A percentile compares a stretch with the other conserved stretches of the same genome.
Conservation (phyloP, 2,888 invertebrate genomes). For the Hemaris fuciformis region DNA sequence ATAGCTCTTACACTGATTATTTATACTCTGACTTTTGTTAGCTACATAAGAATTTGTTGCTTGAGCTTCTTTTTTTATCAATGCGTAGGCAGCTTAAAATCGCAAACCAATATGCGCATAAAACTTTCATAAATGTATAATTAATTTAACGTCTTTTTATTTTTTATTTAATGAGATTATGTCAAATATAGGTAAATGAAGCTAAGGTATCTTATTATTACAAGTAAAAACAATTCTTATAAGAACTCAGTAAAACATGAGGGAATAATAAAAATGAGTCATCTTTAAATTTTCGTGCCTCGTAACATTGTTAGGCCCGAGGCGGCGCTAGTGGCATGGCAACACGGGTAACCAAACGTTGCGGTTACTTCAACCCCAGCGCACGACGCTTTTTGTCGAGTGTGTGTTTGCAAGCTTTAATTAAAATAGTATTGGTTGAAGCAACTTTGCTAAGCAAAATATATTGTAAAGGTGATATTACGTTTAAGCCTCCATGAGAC, state of each 20-base stretch:
- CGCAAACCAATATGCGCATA: no score
- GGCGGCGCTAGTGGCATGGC: slow-evolving; percentile 31
- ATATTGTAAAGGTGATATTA: neutral
- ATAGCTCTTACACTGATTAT: no score
- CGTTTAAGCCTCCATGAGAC: neutral
- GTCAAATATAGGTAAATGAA: no score
- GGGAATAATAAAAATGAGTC: neutral
- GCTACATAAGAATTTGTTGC: no score
- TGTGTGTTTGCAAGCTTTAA: slow-evolving; percentile 39
- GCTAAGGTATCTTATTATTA: no score
- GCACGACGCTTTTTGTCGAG: slow-evolving; percentile 39
- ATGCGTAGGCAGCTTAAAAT: no score
- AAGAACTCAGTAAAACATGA: neutral
- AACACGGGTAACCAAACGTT: slow-evolving; percentile 26
- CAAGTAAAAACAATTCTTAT: no score
- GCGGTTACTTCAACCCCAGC: slow-evolving; percentile 36
- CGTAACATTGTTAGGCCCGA: slow-evolving; percentile 39
- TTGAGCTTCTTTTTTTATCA: no score
- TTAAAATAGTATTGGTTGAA: slow-evolving; percentile 32
- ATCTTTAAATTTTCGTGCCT: neutral
- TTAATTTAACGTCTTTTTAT: no score
- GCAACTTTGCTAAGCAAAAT: neutral
- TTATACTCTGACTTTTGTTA: no score
- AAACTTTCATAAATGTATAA: no score
- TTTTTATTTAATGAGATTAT: no score